phyloP scores from a whole-genome alignment of 2,797 vertebrate species.

The Tokudaia tokunoshimensis region DNA sequence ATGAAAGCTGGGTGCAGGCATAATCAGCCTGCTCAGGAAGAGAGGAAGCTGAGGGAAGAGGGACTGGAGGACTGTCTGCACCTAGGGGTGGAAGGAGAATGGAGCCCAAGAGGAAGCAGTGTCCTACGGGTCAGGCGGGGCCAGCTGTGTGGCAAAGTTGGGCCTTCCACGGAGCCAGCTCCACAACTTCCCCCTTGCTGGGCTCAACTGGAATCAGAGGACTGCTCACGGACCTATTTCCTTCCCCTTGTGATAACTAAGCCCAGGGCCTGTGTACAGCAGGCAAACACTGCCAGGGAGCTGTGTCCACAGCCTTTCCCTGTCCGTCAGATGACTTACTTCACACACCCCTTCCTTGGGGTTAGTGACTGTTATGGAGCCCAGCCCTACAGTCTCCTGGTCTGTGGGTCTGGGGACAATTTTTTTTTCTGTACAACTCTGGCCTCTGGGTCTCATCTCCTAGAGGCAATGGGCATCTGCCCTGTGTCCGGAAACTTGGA shows the following conservation, averaged over 20 bases:
- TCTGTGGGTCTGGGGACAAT: neutral
- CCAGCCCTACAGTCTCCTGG: neutral
- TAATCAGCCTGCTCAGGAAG: neutral
- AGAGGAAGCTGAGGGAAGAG: neutral
- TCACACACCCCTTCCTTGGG: neutral
- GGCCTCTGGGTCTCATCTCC: neutral
- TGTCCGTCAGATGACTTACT: neutral
- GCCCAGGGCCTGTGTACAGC: neutral
- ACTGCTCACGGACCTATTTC: neutral
- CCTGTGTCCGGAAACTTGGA: conserved; percentile 73
- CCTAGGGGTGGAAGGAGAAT: neutral
- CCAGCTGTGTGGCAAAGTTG: neutral
- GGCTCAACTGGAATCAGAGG: neutral
- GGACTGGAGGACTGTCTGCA: neutral
- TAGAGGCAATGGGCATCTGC: conserved; percentile 50
- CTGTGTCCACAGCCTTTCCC: neutral
- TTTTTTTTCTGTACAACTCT: neutral
- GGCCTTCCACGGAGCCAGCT: neutral
- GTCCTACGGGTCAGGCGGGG: neutral
- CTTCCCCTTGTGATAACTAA: neutral
- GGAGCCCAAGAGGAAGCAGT: neutral
- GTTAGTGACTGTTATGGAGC: neutral
- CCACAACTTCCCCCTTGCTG: neutral
- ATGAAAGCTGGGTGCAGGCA: neutral
- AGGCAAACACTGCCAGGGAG: neutral